phyloP scores from a whole-genome alignment of 2,888 invertebrate genomes.

The Epistrophella euchroma region DNA sequence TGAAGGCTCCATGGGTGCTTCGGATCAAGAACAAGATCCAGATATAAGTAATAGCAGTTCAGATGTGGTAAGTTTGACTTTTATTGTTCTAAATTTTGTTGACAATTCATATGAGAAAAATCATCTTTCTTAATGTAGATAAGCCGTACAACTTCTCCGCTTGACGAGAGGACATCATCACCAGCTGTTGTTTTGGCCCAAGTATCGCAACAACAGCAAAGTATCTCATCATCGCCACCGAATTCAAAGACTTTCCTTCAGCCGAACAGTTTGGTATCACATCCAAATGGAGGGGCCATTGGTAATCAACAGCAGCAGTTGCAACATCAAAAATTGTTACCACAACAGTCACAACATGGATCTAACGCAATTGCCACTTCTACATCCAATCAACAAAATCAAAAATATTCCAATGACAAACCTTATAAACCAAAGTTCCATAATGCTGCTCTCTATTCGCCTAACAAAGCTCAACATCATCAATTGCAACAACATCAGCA shows the following conservation, averaged over 20 bases:
- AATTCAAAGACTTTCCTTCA: slow-evolving; percentile 79
- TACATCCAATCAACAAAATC: slow-evolving; percentile 70
- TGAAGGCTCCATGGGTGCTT: slow-evolving; percentile 86
- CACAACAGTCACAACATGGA: slow-evolving; percentile 75
- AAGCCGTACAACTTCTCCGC: slow-evolving; percentile 82
- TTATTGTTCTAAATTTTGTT: too few species aligned
- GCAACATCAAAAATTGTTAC: slow-evolving; percentile 62
- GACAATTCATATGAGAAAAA: neutral
- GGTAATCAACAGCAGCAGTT: slow-evolving; percentile 76
- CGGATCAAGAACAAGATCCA: slow-evolving; percentile 86
- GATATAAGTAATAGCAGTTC: slow-evolving; percentile 83
- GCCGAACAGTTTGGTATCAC: slow-evolving; percentile 79
- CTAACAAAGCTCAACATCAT: slow-evolving; percentile 67
- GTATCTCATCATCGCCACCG: slow-evolving; percentile 78
- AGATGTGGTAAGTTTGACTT: slow-evolving; percentile 80
- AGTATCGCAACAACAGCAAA: slow-evolving; percentile 29
- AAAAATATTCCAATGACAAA: slow-evolving; percentile 84
- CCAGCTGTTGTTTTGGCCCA: slow-evolving; percentile 68
- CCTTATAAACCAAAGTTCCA: slow-evolving; percentile 91
- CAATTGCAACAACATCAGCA: slow-evolving; percentile 74
- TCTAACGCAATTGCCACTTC: slow-evolving; percentile 49
- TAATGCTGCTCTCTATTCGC: slow-evolving; percentile 86
- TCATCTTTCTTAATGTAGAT: slow-evolving; percentile 77
- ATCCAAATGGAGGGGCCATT: slow-evolving; percentile 81
- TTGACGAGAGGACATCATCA: slow-evolving; percentile 80